Evolutionary conservation across 2,113 vertebrate genomes (phyloP).

Genomic region (Protomyctophum bolini): DNA sequence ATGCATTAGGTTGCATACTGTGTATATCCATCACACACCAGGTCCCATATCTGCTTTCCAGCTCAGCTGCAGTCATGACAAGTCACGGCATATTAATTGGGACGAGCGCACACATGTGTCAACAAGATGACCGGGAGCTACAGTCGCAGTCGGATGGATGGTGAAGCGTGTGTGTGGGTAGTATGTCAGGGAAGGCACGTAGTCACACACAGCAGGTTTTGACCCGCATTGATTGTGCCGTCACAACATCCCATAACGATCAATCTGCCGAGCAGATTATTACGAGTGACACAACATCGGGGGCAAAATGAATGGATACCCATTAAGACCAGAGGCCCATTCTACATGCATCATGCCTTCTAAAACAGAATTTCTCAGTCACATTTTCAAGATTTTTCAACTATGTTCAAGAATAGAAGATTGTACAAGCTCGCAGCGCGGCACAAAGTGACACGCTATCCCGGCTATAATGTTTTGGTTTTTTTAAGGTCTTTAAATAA

Average conservation of each 20-base stretch:
- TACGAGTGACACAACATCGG: conserved; percentile 20
- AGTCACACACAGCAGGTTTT: conserved; percentile 44
- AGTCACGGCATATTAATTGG: conserved; percentile 52
- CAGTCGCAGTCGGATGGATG: conserved; percentile 35
- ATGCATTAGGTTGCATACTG: conserved; percentile 3
- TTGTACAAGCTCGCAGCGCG: too few relatives aligned
- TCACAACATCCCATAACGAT: conserved; percentile 46
- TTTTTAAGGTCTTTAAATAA: too few relatives aligned
- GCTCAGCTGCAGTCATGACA: conserved; percentile 30
- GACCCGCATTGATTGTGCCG: conserved; percentile 31
- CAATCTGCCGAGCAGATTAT: conserved; percentile 38
- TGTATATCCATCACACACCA: conserved; percentile 45
- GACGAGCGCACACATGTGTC: conserved; percentile 45
- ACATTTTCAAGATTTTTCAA: too few relatives aligned
- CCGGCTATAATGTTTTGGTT: too few relatives aligned
- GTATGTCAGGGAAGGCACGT: conserved; percentile 26
- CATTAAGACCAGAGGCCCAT: too few relatives aligned
- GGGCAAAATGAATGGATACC: background rate
- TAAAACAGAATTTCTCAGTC: too few relatives aligned
- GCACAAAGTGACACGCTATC: too few relatives aligned
- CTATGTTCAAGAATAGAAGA: too few relatives aligned
- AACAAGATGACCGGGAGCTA: conserved; percentile 47
- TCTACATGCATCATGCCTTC: too few relatives aligned
- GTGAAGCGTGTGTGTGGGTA: conserved; percentile 36
- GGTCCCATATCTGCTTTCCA: conserved; percentile 49